A percentile compares a stretch with the other conserved stretches of the same genome.
These are phyloP conservation scores for Nycticorax nycticorax DNA, from an alignment of 2,113 vertebrate species.

Conservation along the genomic window DNA sequence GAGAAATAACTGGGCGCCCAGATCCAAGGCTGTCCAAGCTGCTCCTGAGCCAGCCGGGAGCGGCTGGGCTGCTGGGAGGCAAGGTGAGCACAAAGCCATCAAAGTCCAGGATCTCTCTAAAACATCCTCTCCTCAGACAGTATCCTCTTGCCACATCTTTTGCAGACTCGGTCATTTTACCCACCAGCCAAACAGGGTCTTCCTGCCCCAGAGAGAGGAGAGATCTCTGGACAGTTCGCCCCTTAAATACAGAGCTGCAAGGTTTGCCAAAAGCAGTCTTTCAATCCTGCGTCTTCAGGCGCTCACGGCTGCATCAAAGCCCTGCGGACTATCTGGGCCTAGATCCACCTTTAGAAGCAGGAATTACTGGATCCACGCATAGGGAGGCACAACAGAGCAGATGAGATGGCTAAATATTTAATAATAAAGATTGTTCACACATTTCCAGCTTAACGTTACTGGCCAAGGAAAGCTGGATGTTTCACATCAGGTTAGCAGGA, in stretches of 20 bases:
- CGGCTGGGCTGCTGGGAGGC: not conserved
- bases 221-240: not conserved
- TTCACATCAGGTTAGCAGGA: slow-evolving; percentile 66
- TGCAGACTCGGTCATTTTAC: not conserved
- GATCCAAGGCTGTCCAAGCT: not conserved
- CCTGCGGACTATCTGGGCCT: not conserved
- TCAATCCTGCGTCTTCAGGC: not conserved
- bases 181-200: not conserved
- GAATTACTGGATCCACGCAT: not conserved
- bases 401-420: slow-evolving; percentile 42
- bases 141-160: not conserved
- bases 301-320: not conserved
- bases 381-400: not conserved
- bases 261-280: not conserved
- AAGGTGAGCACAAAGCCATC: not conserved
- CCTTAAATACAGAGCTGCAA: not conserved
- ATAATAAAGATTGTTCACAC: slow-evolving; percentile 57
- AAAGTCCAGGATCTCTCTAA: not conserved
- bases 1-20: not conserved
- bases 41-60: not conserved
- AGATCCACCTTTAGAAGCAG: not conserved
- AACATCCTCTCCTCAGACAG: not conserved
- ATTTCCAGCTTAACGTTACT: slow-evolving; percentile 34
- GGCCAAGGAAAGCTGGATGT: slow-evolving; percentile 48
- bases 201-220: not conserved